A percentile compares a stretch with the other conserved stretches of the same genome.
These are phyloP conservation scores for Celastrina argiolus DNA, from an alignment of 2,888 invertebrate genomes.

Conservation along the genomic window DNA sequence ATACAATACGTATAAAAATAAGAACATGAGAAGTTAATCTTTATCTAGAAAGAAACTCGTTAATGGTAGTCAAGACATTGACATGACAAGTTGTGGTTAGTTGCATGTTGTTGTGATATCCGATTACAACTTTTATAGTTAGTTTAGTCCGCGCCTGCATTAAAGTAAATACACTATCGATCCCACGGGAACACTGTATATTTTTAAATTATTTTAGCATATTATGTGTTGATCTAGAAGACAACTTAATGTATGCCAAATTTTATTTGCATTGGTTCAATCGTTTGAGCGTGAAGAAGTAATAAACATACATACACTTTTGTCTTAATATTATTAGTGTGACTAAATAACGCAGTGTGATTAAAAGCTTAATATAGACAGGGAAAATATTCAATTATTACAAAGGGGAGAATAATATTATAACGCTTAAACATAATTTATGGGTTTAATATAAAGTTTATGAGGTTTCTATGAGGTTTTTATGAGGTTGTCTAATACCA, in stretches of 20 bases:
- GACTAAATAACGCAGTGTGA: not conserved
- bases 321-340: too few relatives aligned
- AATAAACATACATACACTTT: too few relatives aligned
- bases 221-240: too few relatives aligned
- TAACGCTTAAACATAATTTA: not conserved
- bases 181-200: too few relatives aligned
- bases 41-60: not conserved
- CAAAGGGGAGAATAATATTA: not conserved
- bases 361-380: not conserved
- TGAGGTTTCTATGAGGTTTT: not conserved
- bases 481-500: too few relatives aligned
- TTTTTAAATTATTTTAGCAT: too few relatives aligned
- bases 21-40: not conserved
- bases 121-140: too few relatives aligned
- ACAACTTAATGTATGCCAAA: too few relatives aligned
- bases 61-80: not conserved
- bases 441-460: not conserved
- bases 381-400: slow-evolving; percentile 3
- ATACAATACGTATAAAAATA: slow-evolving; percentile 6
- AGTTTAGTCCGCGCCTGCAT: too few relatives aligned
- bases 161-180: too few relatives aligned
- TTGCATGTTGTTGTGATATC: not conserved
- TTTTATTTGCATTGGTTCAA: too few relatives aligned
- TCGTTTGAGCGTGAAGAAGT: too few relatives aligned
- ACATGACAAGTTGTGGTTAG: not conserved